Percentiles rank a stretch among this genome's conserved stretches.
Conservation (phyloP, 2,888 invertebrate species). For the Macrophya annulata region DNA sequence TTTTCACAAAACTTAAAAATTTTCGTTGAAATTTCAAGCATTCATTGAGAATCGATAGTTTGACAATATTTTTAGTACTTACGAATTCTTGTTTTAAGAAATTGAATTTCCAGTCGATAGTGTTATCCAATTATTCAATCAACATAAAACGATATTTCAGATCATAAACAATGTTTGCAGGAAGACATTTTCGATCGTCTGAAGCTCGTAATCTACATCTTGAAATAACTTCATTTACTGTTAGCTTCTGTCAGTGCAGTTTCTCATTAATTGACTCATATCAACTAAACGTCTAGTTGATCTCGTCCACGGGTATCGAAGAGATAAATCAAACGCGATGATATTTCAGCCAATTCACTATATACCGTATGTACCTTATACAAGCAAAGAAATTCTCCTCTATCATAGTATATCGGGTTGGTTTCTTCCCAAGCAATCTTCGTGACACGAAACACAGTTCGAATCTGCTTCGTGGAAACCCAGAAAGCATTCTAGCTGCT, state of each 20-base stretch:
- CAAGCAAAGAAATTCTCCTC: background rate
- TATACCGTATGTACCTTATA: background rate
- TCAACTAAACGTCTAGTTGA: background rate
- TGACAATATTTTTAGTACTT: background rate
- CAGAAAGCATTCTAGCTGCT: conserved; percentile 44
- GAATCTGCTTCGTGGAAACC: conserved; percentile 39
- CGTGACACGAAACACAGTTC: conserved; percentile 18
- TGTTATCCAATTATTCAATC: background rate
- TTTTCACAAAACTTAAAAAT: background rate
- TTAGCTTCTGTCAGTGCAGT: background rate
- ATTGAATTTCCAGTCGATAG: background rate
- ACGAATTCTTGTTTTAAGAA: background rate
- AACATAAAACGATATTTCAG: background rate
- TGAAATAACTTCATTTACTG: background rate
- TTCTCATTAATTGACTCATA: conserved; percentile 22
- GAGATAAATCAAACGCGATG: conserved; percentile 3
- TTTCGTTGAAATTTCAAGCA: background rate
- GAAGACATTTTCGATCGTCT: background rate
- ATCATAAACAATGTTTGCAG: background rate
- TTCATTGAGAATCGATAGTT: background rate
- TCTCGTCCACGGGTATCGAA: background rate
- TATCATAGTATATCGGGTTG: background rate
- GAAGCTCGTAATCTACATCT: background rate
- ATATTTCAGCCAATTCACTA: background rate
- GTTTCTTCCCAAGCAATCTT: conserved; percentile 24